phyloP scores from a whole-genome alignment of 2,797 vertebrate genomes.

The Phoeniculus purpureus region DNA sequence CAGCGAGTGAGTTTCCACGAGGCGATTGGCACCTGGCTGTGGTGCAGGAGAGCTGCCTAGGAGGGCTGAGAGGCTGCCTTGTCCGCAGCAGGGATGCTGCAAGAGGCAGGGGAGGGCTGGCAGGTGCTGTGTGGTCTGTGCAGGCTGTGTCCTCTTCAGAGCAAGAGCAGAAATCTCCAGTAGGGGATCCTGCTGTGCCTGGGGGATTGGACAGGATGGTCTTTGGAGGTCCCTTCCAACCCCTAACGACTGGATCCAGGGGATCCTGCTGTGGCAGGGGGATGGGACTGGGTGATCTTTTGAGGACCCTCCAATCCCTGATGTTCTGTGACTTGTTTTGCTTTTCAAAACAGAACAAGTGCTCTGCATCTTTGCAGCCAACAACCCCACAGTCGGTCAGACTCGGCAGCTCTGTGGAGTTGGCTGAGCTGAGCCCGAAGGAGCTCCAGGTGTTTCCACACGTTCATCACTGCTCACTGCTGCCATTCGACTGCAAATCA shows the following conservation, averaged over 20 bases:
- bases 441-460: slow-evolving; percentile 49
- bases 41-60: not conserved
- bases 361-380: slow-evolving; percentile 17
- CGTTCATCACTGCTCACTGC: slow-evolving; percentile 39
- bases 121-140: accelerated
- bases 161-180: not conserved
- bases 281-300: too few species aligned
- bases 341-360: too few species aligned
- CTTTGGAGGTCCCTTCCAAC: too few species aligned
- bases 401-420: slow-evolving; percentile 6
- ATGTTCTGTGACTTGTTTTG: too few species aligned
- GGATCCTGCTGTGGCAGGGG: too few species aligned
- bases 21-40: not conserved
- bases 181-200: too few species aligned
- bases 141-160: not conserved
- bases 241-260: too few species aligned
- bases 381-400: slow-evolving; percentile 43
- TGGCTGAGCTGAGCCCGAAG: slow-evolving; percentile 6
- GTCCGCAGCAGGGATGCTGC: not conserved
- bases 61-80: not conserved
- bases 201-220: too few species aligned
- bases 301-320: too few species aligned
- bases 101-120: not conserved
- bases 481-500: slow-evolving; percentile 62
- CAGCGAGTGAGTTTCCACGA: not conserved